phyloP scores from a whole-genome alignment of 92 coral and sea anemone species.

The Epizoanthus rinbou region DNA sequence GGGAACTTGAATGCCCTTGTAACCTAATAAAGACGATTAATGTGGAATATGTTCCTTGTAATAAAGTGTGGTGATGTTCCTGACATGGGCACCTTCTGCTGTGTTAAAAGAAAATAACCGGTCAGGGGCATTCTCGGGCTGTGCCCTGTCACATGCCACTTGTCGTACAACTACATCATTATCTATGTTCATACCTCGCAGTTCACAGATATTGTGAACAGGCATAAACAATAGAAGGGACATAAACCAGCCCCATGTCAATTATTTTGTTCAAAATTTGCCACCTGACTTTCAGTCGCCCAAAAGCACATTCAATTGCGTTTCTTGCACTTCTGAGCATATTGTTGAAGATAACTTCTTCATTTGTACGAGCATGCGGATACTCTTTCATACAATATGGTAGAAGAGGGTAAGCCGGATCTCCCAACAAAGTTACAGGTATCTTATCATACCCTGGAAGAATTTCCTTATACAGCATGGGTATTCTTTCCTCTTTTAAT shows the following conservation, averaged over 20 bases:
- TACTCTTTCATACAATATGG: conserved; percentile 70
- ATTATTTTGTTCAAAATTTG: conserved; percentile 43
- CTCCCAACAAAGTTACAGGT: conserved; percentile 58
- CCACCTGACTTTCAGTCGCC: conserved; percentile 52
- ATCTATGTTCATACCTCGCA: background rate
- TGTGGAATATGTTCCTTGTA: too few species aligned
- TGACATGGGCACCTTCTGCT: too few species aligned
- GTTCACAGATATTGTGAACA: too few species aligned
- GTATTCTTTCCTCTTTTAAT: conserved; percentile 42
- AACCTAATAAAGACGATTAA: too few species aligned
- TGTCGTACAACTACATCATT: conserved; percentile 48
- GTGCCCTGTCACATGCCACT: background rate
- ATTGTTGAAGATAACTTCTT: conserved; percentile 60
- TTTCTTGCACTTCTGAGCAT: conserved; percentile 56
- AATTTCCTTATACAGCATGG: conserved; percentile 45
- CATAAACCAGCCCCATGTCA: conserved; percentile 9
- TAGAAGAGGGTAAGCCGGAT: conserved; percentile 64
- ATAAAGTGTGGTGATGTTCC: too few species aligned
- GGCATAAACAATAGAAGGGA: too few species aligned
- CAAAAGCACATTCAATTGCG: conserved; percentile 59
- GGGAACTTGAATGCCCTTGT: too few species aligned
- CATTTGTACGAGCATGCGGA: conserved; percentile 36
- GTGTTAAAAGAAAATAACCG: too few species aligned
- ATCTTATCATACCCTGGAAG: conserved; percentile 67
- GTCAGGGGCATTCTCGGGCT: too few species aligned